Evolutionary conservation across 2,113 vertebrate genomes (phyloP).

Genomic region (Corythoichthys intestinalis): DNA sequence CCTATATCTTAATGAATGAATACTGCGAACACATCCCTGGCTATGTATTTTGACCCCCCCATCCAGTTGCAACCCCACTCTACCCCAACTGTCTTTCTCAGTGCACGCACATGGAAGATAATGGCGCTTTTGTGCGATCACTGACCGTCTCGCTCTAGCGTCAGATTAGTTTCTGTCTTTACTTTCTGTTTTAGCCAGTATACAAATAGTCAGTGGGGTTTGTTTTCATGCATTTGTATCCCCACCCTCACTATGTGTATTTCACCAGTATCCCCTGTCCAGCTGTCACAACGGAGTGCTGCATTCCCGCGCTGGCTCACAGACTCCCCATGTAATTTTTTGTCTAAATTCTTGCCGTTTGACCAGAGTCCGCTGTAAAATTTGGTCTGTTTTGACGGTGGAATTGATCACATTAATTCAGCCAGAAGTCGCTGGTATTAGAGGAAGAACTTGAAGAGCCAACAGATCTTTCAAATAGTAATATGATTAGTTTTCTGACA

Average conservation of each 20-base stretch:
- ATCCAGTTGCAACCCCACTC: slow-evolving; percentile 15
- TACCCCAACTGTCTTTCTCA: slow-evolving; percentile 51
- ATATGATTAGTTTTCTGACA: neutral
- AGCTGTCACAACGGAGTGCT: slow-evolving; percentile 71
- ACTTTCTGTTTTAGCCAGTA: slow-evolving; percentile 41
- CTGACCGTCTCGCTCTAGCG: slow-evolving; percentile 37
- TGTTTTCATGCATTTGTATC: slow-evolving; percentile 65
- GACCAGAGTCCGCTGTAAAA: neutral
- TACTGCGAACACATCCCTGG: slow-evolving; percentile 58
- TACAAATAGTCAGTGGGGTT: slow-evolving; percentile 51
- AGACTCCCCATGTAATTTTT: slow-evolving; percentile 37
- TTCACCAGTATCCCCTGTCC: slow-evolving; percentile 58
- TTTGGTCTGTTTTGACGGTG: slow-evolving; percentile 45
- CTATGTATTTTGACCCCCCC: slow-evolving; percentile 40
- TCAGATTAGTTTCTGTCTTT: slow-evolving; percentile 33
- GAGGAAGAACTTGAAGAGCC: neutral
- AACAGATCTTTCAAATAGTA: neutral
- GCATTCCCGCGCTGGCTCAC: slow-evolving; percentile 25
- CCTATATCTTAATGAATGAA: slow-evolving; percentile 80
- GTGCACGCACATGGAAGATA: slow-evolving; percentile 36
- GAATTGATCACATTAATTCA: slow-evolving; percentile 59
- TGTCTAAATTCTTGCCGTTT: slow-evolving; percentile 14
- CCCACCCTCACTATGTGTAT: slow-evolving; percentile 59
- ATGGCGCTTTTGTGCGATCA: slow-evolving; percentile 45
- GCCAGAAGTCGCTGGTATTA: slow-evolving; percentile 13